Base-by-base conservation (phyloP, 2,113 vertebrate genomes). In the Benitochromis conjunctus region DNA sequence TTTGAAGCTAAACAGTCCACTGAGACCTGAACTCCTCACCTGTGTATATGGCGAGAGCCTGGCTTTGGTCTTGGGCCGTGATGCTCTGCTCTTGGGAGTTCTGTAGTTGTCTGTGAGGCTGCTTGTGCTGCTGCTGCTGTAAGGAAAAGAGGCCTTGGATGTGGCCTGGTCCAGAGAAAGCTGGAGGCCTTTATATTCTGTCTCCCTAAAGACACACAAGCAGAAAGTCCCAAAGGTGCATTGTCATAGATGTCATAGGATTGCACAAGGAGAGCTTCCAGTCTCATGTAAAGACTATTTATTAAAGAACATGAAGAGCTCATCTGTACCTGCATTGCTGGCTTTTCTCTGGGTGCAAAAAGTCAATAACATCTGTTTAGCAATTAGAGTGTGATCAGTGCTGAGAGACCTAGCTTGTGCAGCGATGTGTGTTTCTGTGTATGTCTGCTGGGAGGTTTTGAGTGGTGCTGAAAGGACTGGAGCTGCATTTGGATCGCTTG, bases 151-250 rank as follows among this genome's bases (percentile, higher is more conserved):
- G 31, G 97, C 96, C 94, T 98, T 99, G 89, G 97, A 96, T 19
- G 97, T 96, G 90, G 97, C 96, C 94, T 99, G 99, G 95, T 99
- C 98, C 94, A 99, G 90, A 19, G 99, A 99, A 53, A 99, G 97
- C 92, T 99, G 99, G 3, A 99, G 96, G 76, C 98, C 98, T 96
- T 99, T 99, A 84, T 99, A 99, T 92, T 99, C 98, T 1, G 97
- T 98, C 90, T 99, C 98, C 95, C 99, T 99, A 89, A 77, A 92
- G 34, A 94, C 69, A 94, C 13, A 83, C 82, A 83, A 2, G 81
- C 56, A 12, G 84, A 77, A 38, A 29, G 69, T 11, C 43, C 24
- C 24, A 19, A 26, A 51, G 69, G 24, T n/a, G 48, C 38, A 69
- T 21, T 43, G 4, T 14, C 69, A 79, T 60, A 69, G 80, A 77